Evolutionary conservation across 1,140 invertebrate species (phyloP).

Genomic region (Drosophila orena): DNA sequence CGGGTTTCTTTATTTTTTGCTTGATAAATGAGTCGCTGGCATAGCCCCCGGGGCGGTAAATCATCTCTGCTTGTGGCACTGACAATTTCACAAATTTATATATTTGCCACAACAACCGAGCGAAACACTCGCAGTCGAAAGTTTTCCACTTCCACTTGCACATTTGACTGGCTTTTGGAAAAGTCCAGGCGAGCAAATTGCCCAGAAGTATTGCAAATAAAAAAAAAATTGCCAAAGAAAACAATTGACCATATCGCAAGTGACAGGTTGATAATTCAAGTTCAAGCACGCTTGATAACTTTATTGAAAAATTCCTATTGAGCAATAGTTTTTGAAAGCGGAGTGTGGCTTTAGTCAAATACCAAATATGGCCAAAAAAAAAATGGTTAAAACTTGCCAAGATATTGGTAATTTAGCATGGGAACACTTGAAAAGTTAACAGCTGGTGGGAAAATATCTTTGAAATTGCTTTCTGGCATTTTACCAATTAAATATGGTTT

Average conservation of each 20-base stretch:
- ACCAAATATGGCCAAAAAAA: no score
- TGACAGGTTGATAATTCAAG: not conserved
- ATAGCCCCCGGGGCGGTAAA: constrained; percentile 41
- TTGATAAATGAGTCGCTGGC: constrained; percentile 51
- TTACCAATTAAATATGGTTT: no score
- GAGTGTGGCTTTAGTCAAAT: no score
- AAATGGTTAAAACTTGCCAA: no score
- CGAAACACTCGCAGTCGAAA: constrained; percentile 26
- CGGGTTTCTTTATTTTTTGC: constrained; percentile 47
- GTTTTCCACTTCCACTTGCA: constrained; percentile 29
- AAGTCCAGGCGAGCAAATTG: constrained; percentile 8
- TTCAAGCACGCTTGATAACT: not conserved
- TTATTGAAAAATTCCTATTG: no score
- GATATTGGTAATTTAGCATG: no score
- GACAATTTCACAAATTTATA: constrained; percentile 50
- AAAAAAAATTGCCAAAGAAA: not conserved
- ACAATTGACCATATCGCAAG: not conserved
- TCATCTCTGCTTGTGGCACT: constrained; percentile 52
- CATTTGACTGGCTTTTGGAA: constrained; percentile 21
- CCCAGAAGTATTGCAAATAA: not conserved
- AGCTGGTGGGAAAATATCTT: no score
- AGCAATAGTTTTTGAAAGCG: no score
- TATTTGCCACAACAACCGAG: constrained; percentile 38
- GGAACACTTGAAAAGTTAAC: no score
- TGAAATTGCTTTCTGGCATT: no score